Conservation (phyloP, 1,140 invertebrate species). For the Vanessa tameamea region DNA sequence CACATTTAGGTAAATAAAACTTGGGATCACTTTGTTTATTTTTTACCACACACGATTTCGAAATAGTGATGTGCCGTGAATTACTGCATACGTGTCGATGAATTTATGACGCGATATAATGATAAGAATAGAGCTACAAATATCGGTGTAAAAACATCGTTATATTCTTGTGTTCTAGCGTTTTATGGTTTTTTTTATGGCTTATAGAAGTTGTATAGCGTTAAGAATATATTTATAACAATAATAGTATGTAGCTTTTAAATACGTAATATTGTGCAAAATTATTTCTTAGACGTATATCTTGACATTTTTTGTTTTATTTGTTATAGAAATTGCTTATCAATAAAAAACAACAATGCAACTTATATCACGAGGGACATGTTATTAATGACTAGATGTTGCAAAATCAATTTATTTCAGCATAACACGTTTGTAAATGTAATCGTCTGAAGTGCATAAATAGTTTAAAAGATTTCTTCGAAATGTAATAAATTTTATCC, state of each 20-base stretch:
- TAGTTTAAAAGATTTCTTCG: neutral
- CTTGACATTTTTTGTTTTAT: too few relatives aligned
- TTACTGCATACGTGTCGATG: conserved; percentile 50
- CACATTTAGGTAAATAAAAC: conserved; percentile 77
- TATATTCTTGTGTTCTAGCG: conserved; percentile 17
- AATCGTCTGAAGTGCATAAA: too few relatives aligned
- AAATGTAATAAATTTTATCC: too few relatives aligned
- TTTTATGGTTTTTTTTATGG: conserved; percentile 17
- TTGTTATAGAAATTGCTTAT: too few relatives aligned
- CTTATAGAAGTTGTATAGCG: neutral
- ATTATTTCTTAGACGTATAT: too few relatives aligned
- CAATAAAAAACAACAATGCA: too few relatives aligned
- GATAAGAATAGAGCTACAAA: conserved; percentile 29
- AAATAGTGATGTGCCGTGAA: conserved; percentile 59
- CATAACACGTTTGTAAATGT: too few relatives aligned
- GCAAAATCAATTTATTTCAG: too few relatives aligned
- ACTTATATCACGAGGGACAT: too few relatives aligned
- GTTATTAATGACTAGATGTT: too few relatives aligned
- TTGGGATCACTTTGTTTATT: conserved; percentile 64
- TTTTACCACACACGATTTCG: conserved; percentile 77
- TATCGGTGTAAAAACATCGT: conserved; percentile 22
- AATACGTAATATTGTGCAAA: too few relatives aligned
- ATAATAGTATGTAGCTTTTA: too few relatives aligned
- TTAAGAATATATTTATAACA: neutral
- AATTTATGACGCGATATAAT: conserved; percentile 47